Evolutionary conservation across 2,113 vertebrate genomes (phyloP), one percentile per base, ranked within the genome.

Genomic region (Hemibagrus wyckioides): DNA sequence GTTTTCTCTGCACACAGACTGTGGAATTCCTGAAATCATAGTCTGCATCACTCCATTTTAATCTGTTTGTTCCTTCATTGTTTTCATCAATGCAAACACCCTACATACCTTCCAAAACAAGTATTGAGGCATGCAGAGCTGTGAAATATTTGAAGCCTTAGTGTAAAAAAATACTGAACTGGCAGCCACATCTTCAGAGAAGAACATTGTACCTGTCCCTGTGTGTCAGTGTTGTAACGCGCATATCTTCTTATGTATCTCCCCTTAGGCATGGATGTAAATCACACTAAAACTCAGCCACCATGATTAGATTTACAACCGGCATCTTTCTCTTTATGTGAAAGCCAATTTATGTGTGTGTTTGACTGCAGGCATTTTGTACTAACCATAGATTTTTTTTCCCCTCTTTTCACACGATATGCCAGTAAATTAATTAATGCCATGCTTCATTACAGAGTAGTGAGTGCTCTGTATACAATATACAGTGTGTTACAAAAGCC

Each of bases 1-100:
- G 94, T 94, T 96, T 94, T 96, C 94, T 95, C 92, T 85, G 86
- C 88, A 87, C 36, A 87, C 86, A 91, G 89, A 79, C 87, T 90
- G 88, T 92, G 92, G 91, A 93, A 95, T 95, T 93, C 93, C 90
- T 91, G 91, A 91, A 89, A 85, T 90, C 76, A 67, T n/a, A 80
- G 86, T 23, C 92, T 93, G 93, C 65, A 69, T 80, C 90, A 30
- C 17, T 33, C 0, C 28, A 17, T 65, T 30, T 50, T 82, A 15
- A 54, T 81, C 28, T 69, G 63, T 89, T 87, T 90, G 59, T 80
- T 87, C 44, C 69, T 73, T 82, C 48, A 77, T n/a, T n/a, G n/a
- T n/a, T n/a, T n/a, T n/a, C n/a, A n/a, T n/a, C n/a, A n/a, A n/a
- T n/a, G n/a, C n/a, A n/a, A 54, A n/a, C 4, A 63, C 6, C 23